Conservation (phyloP, 2,888 invertebrate species). For the Heliconius sara region DNA sequence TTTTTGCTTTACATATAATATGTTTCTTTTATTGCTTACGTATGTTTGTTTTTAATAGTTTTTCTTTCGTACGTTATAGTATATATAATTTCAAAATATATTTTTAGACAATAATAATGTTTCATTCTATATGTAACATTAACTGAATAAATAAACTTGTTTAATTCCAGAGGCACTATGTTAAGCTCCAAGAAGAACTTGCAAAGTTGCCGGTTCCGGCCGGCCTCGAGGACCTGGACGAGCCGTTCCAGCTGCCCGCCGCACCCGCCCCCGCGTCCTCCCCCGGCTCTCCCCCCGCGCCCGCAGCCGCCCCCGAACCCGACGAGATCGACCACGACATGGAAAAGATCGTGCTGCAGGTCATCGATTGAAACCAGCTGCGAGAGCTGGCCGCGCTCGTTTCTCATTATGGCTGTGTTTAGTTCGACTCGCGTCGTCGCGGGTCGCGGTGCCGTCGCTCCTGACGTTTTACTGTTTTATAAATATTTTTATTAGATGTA, state of each 20-base stretch:
- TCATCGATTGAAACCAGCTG: constrained; percentile 56
- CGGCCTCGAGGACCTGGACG: constrained; percentile 88
- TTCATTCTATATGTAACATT: background rate
- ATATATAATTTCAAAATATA: too few species aligned
- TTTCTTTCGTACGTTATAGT: background rate
- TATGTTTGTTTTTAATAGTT: background rate
- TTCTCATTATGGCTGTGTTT: constrained; percentile 22
- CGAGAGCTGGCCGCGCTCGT: background rate
- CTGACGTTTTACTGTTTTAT: constrained; percentile 65
- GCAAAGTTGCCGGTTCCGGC: constrained; percentile 91
- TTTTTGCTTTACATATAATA: too few species aligned
- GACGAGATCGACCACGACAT: constrained; percentile 88
- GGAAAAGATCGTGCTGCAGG: constrained; percentile 90
- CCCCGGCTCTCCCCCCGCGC: constrained; percentile 64
- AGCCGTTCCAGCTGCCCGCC: constrained; percentile 79
- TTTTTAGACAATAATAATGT: too few species aligned
- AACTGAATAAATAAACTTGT: background rate
- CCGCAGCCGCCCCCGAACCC: constrained; percentile 44
- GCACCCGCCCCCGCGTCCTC: constrained; percentile 61
- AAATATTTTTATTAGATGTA: constrained; percentile 68
- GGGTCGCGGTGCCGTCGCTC: background rate
- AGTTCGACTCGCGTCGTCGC: constrained; percentile 7
- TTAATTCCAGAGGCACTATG: constrained; percentile 88
- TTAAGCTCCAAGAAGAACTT: constrained; percentile 93
- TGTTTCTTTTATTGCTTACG: too few species aligned